Percentiles rank a stretch among this genome's conserved stretches.
phyloP scores from a whole-genome alignment of 2,113 vertebrate species.

The Thamnophis sirtalis region DNA sequence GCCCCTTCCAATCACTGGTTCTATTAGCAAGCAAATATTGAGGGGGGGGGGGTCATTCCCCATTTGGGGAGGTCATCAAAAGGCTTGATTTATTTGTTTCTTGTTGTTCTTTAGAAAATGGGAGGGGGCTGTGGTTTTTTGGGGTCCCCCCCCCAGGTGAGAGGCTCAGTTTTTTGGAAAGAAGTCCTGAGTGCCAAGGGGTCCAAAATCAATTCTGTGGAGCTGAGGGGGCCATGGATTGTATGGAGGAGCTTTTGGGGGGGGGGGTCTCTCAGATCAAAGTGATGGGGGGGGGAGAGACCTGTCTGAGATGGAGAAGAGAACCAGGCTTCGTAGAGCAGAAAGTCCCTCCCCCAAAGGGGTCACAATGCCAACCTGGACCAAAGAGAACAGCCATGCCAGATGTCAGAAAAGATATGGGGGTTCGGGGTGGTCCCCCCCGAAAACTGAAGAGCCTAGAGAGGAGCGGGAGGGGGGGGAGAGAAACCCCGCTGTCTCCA shows the following conservation, averaged over 20 bases:
- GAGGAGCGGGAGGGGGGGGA: neutral
- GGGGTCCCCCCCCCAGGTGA: neutral
- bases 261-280: neutral
- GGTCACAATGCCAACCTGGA: neutral
- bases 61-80: too few relatives aligned
- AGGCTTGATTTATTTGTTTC: too few relatives aligned
- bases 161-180: neutral
- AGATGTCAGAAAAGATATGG: neutral
- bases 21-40: neutral
- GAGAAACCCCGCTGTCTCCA: too few relatives aligned
- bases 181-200: neutral
- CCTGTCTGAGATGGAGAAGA: neutral
- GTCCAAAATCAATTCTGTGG: neutral
- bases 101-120: neutral
- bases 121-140: neutral
- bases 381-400: neutral
- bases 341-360: neutral
- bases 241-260: neutral
- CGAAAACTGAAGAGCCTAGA: neutral
- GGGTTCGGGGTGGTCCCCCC: too few relatives aligned
- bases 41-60: neutral
- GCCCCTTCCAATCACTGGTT: neutral
- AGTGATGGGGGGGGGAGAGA: neutral
- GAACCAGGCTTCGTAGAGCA: neutral
- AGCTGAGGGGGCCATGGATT: neutral